Base-by-base conservation (phyloP, 2,797 vertebrate species). In the Macrochelys suwanniensis region DNA sequence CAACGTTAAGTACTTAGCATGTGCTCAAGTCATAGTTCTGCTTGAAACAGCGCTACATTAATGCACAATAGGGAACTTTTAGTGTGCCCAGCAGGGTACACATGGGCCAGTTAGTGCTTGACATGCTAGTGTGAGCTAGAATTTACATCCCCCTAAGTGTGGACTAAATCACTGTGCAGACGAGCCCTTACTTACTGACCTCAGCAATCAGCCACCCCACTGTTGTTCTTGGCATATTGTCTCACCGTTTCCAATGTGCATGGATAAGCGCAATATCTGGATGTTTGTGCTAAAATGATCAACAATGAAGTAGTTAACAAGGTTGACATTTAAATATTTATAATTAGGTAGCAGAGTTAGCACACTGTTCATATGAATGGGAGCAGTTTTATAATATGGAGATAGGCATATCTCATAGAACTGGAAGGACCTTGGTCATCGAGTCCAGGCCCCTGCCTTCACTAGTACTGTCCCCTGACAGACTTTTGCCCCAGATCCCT, bases 251-350 rank as follows among this genome's bases (percentile, higher is more conserved):
- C 28, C 86, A 54, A 4, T 71, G 42, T 28, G 26, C 5, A 54
- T 89, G 57, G 42, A 21, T 81, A 88, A 89, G 16, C 6, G 0
- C 13, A 28, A 74, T 92, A 49, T 3, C 33, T 57, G 57, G 59
- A 82, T 0, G 0, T 61, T 87, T 81, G 3, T 11, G 45, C 42
- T 86, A 57, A 57, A 54, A 7, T 31, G 80, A 76, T 42, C 4
- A 16, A 9, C 47, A 5, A 2, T 50, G 51, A 87, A 57, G 7
- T 87, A 84, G 17, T 80, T 26, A 28, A 12, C 16, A 11, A 42
- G 45, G 1, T 1, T 88, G 71, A 1, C 89, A 12, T 37, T 82
- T 90, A 85, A 21, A 49, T 89, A 57, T 33, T 25, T 16, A 37
- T 77, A 16, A 49, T 77, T 47, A 31, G 42, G 25, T 49, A 77